phyloP scores from a whole-genome alignment of 2,113 vertebrate genomes.

The Dromiciops gliroides region DNA sequence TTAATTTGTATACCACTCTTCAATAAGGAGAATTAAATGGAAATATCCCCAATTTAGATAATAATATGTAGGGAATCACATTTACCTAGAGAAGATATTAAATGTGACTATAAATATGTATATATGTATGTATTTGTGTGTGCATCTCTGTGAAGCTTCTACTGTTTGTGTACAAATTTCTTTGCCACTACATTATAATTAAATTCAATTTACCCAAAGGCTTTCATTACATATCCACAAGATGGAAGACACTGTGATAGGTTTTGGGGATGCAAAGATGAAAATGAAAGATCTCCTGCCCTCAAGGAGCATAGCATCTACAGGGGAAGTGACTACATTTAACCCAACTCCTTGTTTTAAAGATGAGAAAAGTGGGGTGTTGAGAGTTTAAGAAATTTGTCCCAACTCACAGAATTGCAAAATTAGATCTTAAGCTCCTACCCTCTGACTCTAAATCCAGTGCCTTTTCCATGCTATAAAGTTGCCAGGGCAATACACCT shows the following conservation, averaged over 20 bases:
- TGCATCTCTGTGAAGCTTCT: too few relatives aligned
- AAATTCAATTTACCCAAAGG: background rate
- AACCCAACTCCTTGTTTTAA: background rate
- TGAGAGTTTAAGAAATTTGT: background rate
- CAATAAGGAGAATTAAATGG: constrained; percentile 29
- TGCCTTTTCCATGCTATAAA: background rate
- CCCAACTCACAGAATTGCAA: background rate
- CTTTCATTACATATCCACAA: background rate
- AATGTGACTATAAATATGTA: constrained; percentile 54
- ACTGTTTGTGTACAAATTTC: background rate
- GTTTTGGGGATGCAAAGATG: background rate
- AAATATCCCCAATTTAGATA: constrained; percentile 46
- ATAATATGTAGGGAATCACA: constrained; percentile 35
- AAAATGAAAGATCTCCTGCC: background rate
- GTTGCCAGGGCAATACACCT: background rate
- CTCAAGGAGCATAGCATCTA: background rate
- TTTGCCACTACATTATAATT: background rate
- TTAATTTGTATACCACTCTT: background rate
- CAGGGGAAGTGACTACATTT: background rate
- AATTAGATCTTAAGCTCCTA: background rate
- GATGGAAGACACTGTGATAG: background rate
- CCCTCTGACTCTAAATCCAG: background rate
- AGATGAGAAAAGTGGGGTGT: background rate
- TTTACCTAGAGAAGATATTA: constrained; percentile 64
- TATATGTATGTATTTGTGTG: constrained; percentile 73